Percentiles rank a stretch among this genome's conserved stretches.
These are phyloP conservation scores for Microhierax caerulescens DNA, from an alignment of 2,797 vertebrate species.

Conservation along the genomic window DNA sequence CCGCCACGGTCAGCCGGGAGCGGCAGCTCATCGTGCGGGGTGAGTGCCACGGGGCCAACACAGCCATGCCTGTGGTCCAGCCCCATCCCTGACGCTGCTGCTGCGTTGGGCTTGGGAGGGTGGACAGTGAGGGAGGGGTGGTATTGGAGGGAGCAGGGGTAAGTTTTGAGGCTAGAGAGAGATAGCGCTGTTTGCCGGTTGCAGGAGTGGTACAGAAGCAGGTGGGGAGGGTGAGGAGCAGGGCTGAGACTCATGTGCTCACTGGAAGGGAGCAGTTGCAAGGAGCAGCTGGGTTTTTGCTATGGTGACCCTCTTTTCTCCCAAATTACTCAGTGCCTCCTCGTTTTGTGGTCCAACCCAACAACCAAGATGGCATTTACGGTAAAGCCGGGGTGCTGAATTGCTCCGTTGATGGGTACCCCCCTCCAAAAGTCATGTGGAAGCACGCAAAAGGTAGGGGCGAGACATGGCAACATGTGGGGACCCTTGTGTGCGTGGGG, in stretches of 20 bases:
- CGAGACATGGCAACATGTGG: fast-evolving
- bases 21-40: slow-evolving; percentile 95
- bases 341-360: slow-evolving; percentile 95
- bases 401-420: slow-evolving; percentile 96
- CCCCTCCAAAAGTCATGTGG: slow-evolving; percentile 98
- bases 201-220: not conserved
- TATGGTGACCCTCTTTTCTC: fast-evolving
- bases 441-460: slow-evolving; percentile 92
- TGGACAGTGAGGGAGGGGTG: not conserved
- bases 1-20: slow-evolving; percentile 94
- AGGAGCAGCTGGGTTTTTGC: not conserved
- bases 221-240: not conserved
- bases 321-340: slow-evolving; percentile 85
- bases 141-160: not conserved
- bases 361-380: slow-evolving; percentile 98
- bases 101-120: fast-evolving
- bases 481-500: fast-evolving
- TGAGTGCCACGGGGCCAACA: slow-evolving; percentile 15
- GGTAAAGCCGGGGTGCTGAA: slow-evolving; percentile 95
- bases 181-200: fast-evolving
- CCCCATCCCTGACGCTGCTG: fast-evolving
- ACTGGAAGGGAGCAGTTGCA: fast-evolving
- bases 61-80: fast-evolving
- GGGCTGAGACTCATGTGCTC: fast-evolving
- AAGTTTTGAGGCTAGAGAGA: not conserved